Evolutionary conservation across 1,140 invertebrate species (phyloP).

Genomic region (Notospermus geniculatus): DNA sequence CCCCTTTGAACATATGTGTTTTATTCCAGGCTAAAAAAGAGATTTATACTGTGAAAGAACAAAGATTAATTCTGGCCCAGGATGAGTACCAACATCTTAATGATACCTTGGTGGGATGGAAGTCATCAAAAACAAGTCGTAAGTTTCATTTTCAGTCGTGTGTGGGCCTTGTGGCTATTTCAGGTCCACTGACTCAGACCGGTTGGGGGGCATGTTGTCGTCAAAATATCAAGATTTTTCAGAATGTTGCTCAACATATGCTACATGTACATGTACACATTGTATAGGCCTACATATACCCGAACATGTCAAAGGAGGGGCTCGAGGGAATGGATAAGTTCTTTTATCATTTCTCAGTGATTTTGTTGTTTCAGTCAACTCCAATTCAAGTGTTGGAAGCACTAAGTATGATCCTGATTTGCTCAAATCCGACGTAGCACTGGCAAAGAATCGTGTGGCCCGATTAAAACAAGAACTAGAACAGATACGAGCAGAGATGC

Average conservation of each 20-base stretch:
- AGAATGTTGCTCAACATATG: too few relatives aligned
- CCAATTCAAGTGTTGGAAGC: slow-evolving; percentile 81
- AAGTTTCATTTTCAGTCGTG: slow-evolving; percentile 27
- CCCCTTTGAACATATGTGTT: slow-evolving; percentile 25
- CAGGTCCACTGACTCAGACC: too few relatives aligned
- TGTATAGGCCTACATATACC: too few relatives aligned
- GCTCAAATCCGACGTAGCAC: slow-evolving; percentile 85
- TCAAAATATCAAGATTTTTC: too few relatives aligned
- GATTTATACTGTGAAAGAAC: slow-evolving; percentile 92
- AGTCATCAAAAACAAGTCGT: slow-evolving; percentile 53
- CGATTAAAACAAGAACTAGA: slow-evolving; percentile 85
- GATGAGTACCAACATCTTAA: slow-evolving; percentile 95
- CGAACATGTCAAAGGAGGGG: too few relatives aligned
- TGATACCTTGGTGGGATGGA: slow-evolving; percentile 73
- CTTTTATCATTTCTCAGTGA: too few relatives aligned
- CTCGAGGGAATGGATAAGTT: too few relatives aligned
- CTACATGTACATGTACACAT: too few relatives aligned
- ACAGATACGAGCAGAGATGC: slow-evolving; percentile 87
- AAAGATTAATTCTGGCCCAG: slow-evolving; percentile 85
- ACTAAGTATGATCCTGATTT: slow-evolving; percentile 93
- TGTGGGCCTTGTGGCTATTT: too few relatives aligned
- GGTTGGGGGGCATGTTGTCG: too few relatives aligned
- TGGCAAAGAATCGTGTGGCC: slow-evolving; percentile 83
- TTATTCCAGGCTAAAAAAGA: slow-evolving; percentile 87
- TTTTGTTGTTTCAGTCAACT: slow-evolving; percentile 72